A percentile compares a stretch with the other conserved stretches of the same genome.
Evolutionary conservation across 30 jellyfish, hydroid and myxozoan species (phyloP).

Genomic region (Calvadosia cruxmelitensis): DNA sequence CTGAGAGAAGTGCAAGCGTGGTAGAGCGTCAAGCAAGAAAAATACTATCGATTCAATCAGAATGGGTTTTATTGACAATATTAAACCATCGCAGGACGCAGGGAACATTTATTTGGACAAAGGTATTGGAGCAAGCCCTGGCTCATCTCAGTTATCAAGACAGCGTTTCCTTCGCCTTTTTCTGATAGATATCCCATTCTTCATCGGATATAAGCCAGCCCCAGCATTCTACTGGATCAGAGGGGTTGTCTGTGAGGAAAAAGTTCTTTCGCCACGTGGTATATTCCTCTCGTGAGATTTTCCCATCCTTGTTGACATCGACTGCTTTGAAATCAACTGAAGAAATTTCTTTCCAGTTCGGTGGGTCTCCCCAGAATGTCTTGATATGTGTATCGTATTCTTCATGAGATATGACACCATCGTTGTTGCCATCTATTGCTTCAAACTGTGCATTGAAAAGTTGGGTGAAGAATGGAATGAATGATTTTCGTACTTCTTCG

Average conservation of each 20-base stretch:
- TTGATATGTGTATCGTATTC: background rate
- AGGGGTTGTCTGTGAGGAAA: background rate
- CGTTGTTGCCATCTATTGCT: background rate
- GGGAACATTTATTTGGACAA: too few species aligned
- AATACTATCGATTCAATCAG: too few species aligned
- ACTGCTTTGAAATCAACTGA: background rate
- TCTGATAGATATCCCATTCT: too few species aligned
- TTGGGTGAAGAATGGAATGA: background rate
- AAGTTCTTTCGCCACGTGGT: background rate
- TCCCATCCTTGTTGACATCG: background rate
- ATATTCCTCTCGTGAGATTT: background rate
- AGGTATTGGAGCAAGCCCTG: too few species aligned
- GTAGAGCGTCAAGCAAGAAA: too few species aligned
- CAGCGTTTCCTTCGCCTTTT: too few species aligned
- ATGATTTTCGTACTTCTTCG: too few species aligned
- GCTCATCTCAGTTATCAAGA: too few species aligned
- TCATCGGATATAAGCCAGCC: background rate
- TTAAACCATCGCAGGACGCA: too few species aligned
- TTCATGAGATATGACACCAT: background rate
- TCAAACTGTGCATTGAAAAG: background rate
- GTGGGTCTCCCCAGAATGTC: background rate
- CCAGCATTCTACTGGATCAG: background rate
- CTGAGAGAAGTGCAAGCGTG: too few species aligned
- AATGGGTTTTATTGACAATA: too few species aligned
- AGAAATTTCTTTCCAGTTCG: background rate